phyloP scores from a whole-genome alignment of 2,113 vertebrate genomes.

The Diglossa brunneiventris region DNA sequence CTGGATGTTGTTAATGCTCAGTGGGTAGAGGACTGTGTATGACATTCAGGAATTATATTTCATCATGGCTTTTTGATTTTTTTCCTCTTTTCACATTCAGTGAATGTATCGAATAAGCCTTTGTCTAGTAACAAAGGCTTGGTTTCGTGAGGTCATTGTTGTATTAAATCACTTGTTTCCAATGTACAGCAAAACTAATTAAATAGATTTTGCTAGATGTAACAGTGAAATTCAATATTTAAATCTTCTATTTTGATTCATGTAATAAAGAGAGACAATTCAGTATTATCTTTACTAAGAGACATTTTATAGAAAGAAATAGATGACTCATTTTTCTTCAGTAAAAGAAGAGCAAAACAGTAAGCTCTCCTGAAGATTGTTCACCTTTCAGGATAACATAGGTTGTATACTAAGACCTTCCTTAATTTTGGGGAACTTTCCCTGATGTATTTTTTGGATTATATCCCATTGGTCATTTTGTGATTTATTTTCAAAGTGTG shows the following conservation, averaged over 20 bases:
- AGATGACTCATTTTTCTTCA: neutral
- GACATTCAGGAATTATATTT: neutral
- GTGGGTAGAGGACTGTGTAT: neutral
- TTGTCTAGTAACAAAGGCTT: neutral
- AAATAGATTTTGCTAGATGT: neutral
- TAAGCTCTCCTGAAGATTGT: neutral
- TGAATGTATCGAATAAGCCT: neutral
- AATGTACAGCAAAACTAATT: neutral
- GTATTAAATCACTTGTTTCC: neutral
- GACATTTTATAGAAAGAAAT: neutral
- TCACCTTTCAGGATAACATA: neutral
- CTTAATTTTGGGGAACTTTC: neutral
- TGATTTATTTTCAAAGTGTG: neutral
- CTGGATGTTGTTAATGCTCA: neutral
- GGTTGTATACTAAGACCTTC: neutral
- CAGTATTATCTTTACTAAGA: neutral
- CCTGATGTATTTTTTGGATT: neutral
- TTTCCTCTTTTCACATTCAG: neutral
- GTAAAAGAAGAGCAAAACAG: neutral
- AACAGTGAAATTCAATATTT: neutral
- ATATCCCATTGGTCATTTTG: neutral
- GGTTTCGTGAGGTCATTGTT: neutral
- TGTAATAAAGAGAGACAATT: neutral
- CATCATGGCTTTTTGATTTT: neutral
- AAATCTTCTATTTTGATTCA: neutral